phyloP scores from a whole-genome alignment of 2,797 vertebrate genomes.

The Telmatherina bonti region DNA sequence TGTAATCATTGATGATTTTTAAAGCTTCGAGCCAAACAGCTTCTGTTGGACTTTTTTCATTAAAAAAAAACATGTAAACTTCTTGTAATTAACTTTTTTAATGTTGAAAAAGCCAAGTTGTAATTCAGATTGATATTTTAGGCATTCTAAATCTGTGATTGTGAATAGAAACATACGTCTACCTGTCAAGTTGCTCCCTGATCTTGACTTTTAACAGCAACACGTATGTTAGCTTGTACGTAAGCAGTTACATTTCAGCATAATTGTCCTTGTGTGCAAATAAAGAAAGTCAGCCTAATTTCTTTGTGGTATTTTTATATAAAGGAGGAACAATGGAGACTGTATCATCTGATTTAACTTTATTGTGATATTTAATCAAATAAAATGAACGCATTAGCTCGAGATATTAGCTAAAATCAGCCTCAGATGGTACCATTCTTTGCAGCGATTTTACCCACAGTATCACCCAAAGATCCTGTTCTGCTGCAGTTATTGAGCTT shows the following conservation, averaged over 20 bases:
- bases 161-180: too few species aligned
- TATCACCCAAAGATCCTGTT: slow-evolving; percentile 22
- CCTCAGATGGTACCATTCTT: not conserved
- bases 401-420: not conserved
- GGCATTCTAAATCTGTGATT: too few species aligned
- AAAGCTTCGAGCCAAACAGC: too few species aligned
- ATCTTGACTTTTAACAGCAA: not conserved
- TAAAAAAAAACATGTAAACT: too few species aligned
- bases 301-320: not conserved
- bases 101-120: too few species aligned
- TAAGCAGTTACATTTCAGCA: not conserved
- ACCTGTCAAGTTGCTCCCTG: too few species aligned
- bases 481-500: slow-evolving; percentile 10
- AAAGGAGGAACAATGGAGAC: not conserved
- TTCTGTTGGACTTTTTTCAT: too few species aligned
- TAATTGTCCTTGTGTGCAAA: not conserved
- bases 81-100: too few species aligned
- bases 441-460: not conserved
- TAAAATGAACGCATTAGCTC: not conserved
- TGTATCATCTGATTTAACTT: not conserved
- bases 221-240: not conserved
- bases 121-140: too few species aligned
- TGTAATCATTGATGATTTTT: too few species aligned
- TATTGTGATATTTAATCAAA: not conserved
- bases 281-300: not conserved